Conservation (phyloP, 2,888 invertebrate species). For the Lasioglossum oenotherae region DNA sequence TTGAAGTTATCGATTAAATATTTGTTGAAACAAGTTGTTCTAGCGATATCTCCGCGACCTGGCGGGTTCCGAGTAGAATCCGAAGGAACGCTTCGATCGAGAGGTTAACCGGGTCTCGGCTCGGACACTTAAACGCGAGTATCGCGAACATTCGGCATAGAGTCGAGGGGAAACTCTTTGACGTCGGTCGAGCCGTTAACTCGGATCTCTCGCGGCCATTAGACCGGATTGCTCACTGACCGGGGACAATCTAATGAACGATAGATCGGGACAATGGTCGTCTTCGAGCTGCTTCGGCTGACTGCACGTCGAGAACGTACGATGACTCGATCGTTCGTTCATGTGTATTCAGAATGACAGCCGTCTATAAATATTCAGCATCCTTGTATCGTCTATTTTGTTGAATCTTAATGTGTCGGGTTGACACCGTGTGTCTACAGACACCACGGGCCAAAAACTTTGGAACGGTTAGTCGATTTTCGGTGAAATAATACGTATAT, state of each 20-base stretch:
- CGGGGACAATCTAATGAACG: constrained; percentile 12
- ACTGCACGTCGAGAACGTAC: constrained; percentile 8
- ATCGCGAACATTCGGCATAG: constrained; percentile 17
- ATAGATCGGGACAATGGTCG: constrained; percentile 15
- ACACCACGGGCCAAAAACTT: not conserved
- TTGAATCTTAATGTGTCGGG: not conserved
- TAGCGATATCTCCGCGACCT: not conserved
- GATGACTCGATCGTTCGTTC: constrained; percentile 14
- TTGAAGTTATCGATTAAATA: too few relatives aligned
- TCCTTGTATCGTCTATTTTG: not conserved
- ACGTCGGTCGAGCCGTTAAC: constrained; percentile 13
- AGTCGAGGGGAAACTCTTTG: constrained; percentile 20
- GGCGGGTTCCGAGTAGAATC: not conserved
- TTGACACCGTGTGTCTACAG: not conserved
- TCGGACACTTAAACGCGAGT: constrained; percentile 16
- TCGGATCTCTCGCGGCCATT: constrained; percentile 23
- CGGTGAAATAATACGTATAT: not conserved
- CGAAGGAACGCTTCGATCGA: not conserved
- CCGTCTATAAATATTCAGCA: constrained; percentile 3
- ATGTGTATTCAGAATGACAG: not conserved
- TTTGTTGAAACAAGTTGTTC: too few relatives aligned
- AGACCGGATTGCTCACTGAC: constrained; percentile 26
- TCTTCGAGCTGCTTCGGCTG: constrained; percentile 9
- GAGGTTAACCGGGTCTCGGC: constrained; percentile 28
- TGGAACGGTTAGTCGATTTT: not conserved